phyloP scores from a whole-genome alignment of 1,140 invertebrate genomes.

The Harpegnathos saltator region DNA sequence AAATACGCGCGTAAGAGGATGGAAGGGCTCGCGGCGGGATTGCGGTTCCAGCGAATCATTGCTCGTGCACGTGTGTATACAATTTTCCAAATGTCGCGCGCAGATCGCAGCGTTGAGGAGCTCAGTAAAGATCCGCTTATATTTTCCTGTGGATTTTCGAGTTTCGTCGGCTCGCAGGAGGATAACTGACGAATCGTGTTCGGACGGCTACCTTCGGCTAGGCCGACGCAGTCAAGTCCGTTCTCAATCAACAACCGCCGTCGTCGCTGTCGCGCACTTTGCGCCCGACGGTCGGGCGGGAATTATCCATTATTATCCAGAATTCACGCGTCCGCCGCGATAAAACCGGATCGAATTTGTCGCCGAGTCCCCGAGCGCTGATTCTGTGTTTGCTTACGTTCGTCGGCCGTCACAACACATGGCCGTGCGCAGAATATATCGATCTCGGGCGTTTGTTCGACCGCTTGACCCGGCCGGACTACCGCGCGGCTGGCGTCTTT shows the following conservation, averaged over 20 bases:
- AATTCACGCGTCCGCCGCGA: constrained; percentile 14
- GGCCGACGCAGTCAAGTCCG: constrained; percentile 1
- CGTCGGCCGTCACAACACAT: constrained; percentile 70
- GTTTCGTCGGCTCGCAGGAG: no score
- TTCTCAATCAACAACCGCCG: neutral
- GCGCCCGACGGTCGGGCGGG: neutral
- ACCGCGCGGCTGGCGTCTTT: constrained; percentile 60
- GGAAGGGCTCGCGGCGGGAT: neutral
- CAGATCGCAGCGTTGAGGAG: no score
- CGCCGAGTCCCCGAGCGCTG: constrained; percentile 2
- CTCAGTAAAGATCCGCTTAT: no score
- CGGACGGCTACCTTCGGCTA: neutral
- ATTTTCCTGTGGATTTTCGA: no score
- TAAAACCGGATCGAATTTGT: constrained; percentile 42
- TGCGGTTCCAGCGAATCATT: no score
- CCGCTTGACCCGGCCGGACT: neutral
- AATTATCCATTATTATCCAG: constrained; percentile 37
- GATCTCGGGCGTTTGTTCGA: neutral
- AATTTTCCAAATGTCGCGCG: no score
- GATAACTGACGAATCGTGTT: no score
- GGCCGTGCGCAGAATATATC: constrained; percentile 9
- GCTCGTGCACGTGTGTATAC: no score
- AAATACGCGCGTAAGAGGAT: constrained; percentile 18
- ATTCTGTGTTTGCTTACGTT: constrained; percentile 51
- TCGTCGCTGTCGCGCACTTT: neutral